Evolutionary conservation across 2,888 invertebrate species (phyloP).

Genomic region (Ellobium chinense): DNA sequence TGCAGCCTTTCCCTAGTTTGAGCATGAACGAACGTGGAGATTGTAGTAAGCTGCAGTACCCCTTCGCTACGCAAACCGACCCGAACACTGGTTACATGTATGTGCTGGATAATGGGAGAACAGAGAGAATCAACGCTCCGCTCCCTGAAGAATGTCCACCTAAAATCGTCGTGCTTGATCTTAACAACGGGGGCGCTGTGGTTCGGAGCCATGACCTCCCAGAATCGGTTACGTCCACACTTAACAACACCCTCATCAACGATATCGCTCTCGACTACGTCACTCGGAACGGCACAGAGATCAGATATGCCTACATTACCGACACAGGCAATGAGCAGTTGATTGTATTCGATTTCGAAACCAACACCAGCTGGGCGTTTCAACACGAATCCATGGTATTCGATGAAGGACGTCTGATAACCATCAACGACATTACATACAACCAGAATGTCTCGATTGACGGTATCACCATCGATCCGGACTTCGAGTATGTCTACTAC

Average conservation of each 20-base stretch:
- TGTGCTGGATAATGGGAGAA: neutral
- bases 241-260: neutral
- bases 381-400: conserved; percentile 4
- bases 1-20: conserved; percentile 14
- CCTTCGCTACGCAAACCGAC: neutral
- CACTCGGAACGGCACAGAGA: neutral
- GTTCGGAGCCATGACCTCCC: conserved; percentile 18
- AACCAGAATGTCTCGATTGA: neutral
- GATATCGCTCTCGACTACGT: conserved; percentile 25
- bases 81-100: conserved; percentile 24
- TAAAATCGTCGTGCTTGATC: conserved; percentile 1
- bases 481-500: conserved; percentile 5
- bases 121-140: too few relatives aligned
- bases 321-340: neutral
- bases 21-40: neutral
- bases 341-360: neutral
- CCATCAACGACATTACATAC: neutral
- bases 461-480: neutral
- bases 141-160: neutral
- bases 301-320: conserved; percentile 4
- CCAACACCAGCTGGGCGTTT: neutral
- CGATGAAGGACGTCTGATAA: neutral
- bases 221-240: neutral
- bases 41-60: neutral
- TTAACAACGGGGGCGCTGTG: neutral